Base-by-base conservation (phyloP, 2,888 invertebrate genomes). In the Celastrina argiolus region DNA sequence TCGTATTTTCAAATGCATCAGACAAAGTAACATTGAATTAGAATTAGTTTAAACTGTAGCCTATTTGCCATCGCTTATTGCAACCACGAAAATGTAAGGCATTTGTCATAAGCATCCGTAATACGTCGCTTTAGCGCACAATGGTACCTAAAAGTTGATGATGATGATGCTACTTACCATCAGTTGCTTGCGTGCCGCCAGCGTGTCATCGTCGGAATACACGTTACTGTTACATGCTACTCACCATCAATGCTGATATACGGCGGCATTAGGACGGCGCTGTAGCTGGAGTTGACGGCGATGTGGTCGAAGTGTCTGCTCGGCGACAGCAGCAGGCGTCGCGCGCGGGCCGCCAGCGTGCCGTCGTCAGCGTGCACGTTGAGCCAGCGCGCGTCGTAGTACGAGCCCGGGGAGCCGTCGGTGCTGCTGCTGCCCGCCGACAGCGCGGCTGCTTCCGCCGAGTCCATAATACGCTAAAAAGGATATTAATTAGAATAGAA, bases 241-340 rank as follows among this genome's bases (percentile, higher is more conserved):
- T 75, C 80, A 95, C 95, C 94, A 76, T 92, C 91, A 78, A 95
- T 95, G 75, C 93, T 94, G 66, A 97, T 93, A 75, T 94, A 95
- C 0, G 94, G 94, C 31, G 98, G 98, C 83, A 98, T 94, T 72
- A 99, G 94, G 73, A 98, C 96, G 65, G 97, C 96, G 81, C 97
- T 97, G 76, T 95, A 93, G 81, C 94, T 96, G 72, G 95, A 93
- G 83, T 97, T 97, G 69, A 97, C 96, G 28, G 95, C 95, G 75
- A 97, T 93, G 78, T 96, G 95, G 84, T 97, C 97, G 81, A 97
- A 97, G 80, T 97, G 97, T 66, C 95, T 91, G 92, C 96, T 96
- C 66, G 95, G 94, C 58, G 94, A 92, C 66, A 97, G 93, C 67
- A 93, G 91, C 80, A 96, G 93, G 73, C 96, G 94, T 31, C 95